A percentile compares a stretch with the other conserved stretches of the same genome.
Conservation (phyloP, 2,888 invertebrate species). For the Nysson spinosus region DNA sequence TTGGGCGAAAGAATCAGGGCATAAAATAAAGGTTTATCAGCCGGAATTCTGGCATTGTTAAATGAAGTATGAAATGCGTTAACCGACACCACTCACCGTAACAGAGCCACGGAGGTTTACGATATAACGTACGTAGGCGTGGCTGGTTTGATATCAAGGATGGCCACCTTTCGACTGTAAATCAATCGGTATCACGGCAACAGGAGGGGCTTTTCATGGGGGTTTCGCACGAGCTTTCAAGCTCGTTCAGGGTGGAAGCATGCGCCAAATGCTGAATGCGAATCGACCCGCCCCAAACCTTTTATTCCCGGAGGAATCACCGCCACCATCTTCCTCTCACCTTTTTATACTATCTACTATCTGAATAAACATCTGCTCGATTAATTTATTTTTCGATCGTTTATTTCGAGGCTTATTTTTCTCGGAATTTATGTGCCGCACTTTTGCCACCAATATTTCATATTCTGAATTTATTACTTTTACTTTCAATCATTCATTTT, state of each 20-base stretch:
- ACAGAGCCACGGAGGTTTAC: conserved; percentile 49
- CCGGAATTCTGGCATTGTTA: conserved; percentile 25
- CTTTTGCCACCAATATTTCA: too few relatives aligned
- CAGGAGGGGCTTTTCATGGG: conserved; percentile 62
- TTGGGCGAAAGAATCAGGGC: neutral
- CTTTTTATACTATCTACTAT: neutral
- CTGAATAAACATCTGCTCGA: conserved; percentile 47
- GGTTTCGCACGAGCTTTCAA: conserved; percentile 45
- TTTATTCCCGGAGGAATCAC: conserved; percentile 58
- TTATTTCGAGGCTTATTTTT: conserved; percentile 23
- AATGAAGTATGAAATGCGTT: conserved; percentile 51
- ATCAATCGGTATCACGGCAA: conserved; percentile 75
- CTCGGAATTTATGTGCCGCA: too few relatives aligned
- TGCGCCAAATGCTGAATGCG: conserved; percentile 70
- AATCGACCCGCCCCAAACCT: conserved; percentile 71
- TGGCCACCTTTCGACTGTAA: conserved; percentile 77
- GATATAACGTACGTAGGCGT: conserved; percentile 72
- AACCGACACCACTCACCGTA: conserved; percentile 43
- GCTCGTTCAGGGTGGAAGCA: conserved; percentile 62
- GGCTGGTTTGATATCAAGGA: conserved; percentile 75
- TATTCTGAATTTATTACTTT: too few relatives aligned
- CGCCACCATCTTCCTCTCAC: conserved; percentile 44
- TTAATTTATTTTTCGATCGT: conserved; percentile 38
- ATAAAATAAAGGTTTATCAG: neutral
- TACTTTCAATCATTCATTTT: too few relatives aligned